Evolutionary conservation across 2,888 invertebrate species (phyloP), one percentile per base, ranked within the genome.

Genomic region (Acanthosepion lycidas): DNA sequence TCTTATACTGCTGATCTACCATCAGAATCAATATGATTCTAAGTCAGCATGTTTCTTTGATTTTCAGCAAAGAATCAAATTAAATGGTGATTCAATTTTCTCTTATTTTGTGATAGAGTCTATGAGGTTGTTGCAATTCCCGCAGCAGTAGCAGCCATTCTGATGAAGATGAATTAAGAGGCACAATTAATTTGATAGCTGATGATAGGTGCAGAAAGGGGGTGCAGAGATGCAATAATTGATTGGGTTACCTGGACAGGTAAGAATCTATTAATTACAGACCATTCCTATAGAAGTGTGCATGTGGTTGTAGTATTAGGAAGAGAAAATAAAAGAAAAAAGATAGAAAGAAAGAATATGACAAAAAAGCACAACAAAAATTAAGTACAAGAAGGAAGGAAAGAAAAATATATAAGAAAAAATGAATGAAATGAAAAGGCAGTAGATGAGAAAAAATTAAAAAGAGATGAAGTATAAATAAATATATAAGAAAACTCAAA

Each of bases 111-210:
- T 59, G n/a, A 78, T n/a, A 6, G 78, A n/a, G 18, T 78, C n/a
- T n/a, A 78, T 28, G 12, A 78, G n/a, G 78, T 78, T n/a, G 78
- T 78, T n/a, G n/a, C n/a, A n/a, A 78, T 78, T 28, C 28, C n/a
- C 5, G 8, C 78, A 78, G 28, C 28, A 4, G 28, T 78, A n/a
- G 78, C 9, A 78, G 28, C 12, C 78, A 78, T 78, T 78, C 28
- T 78, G n/a, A 78, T 78, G 78, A 78, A 78, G 78, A 78, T 78
- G 78, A 78, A 78, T 78, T 78, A n/a, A 78, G n/a, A 78, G 15
- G 78, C 6, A 6, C 78, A n/a, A 18, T 28, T 59, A 42, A 20
- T 55, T 55, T 64, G 8, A 28, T 64, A 8, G n/a, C 28, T 78
- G 28, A 78, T 78, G 78, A 78, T 78, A 28, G 9, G n/a, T n/a